Evolutionary conservation across 2,113 vertebrate species (phyloP).

Genomic region (Acanthochromis polyacanthus): DNA sequence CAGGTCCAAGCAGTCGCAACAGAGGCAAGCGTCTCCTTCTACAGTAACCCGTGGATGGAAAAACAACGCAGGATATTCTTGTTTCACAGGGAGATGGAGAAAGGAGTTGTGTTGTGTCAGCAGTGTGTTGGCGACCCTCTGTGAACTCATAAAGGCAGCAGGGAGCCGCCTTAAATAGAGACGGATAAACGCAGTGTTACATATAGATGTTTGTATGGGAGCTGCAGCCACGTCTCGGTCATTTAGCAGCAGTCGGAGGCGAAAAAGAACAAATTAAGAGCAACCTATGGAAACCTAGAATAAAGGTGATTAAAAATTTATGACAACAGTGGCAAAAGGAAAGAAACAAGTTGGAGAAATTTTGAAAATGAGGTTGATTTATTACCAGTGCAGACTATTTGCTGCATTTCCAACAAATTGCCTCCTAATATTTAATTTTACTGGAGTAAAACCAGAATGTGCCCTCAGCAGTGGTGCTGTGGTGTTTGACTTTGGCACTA

Average conservation of each 20-base stretch:
- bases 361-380: too few species aligned
- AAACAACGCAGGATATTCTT: conserved; percentile 37
- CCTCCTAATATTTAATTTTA: too few species aligned
- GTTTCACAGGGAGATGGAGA: conserved; percentile 14
- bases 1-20: conserved; percentile 41
- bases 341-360: too few species aligned
- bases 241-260: conserved; percentile 46
- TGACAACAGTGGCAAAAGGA: neutral
- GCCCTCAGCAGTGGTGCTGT: too few species aligned
- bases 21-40: conserved; percentile 44
- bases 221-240: conserved; percentile 15
- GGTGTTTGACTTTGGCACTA: too few species aligned
- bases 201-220: conserved; percentile 33
- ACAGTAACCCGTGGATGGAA: conserved; percentile 23
- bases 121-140: conserved; percentile 44
- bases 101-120: conserved; percentile 43
- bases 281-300: conserved; percentile 41
- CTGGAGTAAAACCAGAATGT: too few species aligned
- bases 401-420: too few species aligned
- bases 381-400: too few species aligned
- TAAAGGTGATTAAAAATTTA: conserved; percentile 27
- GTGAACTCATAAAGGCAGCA: conserved; percentile 63
- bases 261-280: conserved; percentile 44
- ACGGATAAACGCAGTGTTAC: conserved; percentile 23
- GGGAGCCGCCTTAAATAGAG: conserved; percentile 56